Percentiles rank a stretch among this genome's conserved stretches.
These are phyloP conservation scores for Battus philenor DNA, from an alignment of 1,140 invertebrate species.

Conservation along the genomic window DNA sequence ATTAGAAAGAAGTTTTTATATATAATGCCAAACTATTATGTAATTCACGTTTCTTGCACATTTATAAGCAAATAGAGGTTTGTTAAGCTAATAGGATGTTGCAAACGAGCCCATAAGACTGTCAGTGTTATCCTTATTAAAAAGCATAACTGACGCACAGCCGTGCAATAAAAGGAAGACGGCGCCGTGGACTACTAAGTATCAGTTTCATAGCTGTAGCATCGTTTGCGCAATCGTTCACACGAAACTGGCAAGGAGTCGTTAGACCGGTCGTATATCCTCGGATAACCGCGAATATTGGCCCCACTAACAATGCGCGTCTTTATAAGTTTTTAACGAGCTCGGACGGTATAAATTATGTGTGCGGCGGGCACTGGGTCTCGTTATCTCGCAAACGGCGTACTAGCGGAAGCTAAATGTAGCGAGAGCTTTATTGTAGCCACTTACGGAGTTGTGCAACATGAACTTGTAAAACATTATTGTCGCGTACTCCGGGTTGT, in stretches of 20 bases:
- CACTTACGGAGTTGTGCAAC: constrained; percentile 57
- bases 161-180: constrained; percentile 12
- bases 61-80: too few relatives aligned
- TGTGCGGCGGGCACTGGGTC: constrained; percentile 62
- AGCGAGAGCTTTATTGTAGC: constrained; percentile 72
- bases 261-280: constrained; percentile 59
- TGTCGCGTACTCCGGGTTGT: constrained; percentile 23
- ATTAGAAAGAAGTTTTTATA: too few relatives aligned
- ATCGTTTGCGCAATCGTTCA: constrained; percentile 39
- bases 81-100: too few relatives aligned
- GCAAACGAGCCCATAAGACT: too few relatives aligned
- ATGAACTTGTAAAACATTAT: constrained; percentile 32
- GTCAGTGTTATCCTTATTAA: constrained; percentile 5
- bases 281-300: constrained; percentile 65
- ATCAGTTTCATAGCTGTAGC: constrained; percentile 26
- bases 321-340: constrained; percentile 76
- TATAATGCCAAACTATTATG: too few relatives aligned
- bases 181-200: constrained; percentile 20
- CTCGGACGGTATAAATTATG: constrained; percentile 73
- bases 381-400: constrained; percentile 71
- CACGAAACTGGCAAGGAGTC: constrained; percentile 38
- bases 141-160: constrained; percentile 1
- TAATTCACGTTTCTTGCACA: too few relatives aligned
- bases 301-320: constrained; percentile 71
- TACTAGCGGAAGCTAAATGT: constrained; percentile 71